Percentiles rank a stretch among this genome's conserved stretches.
Conservation (phyloP, 2,888 invertebrate species). For the Ectropis crepuscularia region DNA sequence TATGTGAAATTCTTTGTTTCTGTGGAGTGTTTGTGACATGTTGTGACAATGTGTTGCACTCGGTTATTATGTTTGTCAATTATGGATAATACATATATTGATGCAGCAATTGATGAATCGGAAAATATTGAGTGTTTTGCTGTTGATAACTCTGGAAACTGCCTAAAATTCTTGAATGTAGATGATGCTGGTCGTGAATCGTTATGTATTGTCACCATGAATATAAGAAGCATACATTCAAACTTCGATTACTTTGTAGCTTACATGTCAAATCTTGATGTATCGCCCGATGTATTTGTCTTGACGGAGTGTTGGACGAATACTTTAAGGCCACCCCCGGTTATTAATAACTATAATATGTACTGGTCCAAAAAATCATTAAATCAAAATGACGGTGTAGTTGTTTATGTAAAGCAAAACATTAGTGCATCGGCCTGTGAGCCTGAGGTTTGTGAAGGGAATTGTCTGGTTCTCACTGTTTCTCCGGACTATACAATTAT, state of each 20-base stretch:
- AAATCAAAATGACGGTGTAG: conserved; percentile 10
- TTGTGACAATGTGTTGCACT: background rate
- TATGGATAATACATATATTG: conserved; percentile 10
- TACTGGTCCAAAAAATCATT: background rate
- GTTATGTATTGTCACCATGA: background rate
- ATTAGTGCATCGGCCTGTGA: background rate
- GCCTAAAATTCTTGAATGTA: background rate
- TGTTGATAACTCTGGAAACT: background rate
- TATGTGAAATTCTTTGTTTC: too few species aligned
- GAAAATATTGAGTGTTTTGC: background rate
- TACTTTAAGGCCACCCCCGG: background rate
- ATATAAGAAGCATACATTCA: conserved; percentile 3
- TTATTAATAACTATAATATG: background rate
- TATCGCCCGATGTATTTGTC: background rate
- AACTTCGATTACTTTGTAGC: conserved; percentile 8
- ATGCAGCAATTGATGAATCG: background rate
- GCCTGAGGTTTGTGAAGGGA: background rate
- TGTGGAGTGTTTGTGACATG: too few species aligned
- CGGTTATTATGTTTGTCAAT: background rate
- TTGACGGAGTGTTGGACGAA: conserved; percentile 5
- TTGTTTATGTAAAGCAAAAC: background rate
- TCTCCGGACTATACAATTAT: conserved; percentile 2
- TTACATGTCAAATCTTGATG: background rate
- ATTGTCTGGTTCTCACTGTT: background rate
- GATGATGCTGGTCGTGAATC: background rate